phyloP scores from a whole-genome alignment of 2,888 invertebrate species.

The Taenaris catops region DNA sequence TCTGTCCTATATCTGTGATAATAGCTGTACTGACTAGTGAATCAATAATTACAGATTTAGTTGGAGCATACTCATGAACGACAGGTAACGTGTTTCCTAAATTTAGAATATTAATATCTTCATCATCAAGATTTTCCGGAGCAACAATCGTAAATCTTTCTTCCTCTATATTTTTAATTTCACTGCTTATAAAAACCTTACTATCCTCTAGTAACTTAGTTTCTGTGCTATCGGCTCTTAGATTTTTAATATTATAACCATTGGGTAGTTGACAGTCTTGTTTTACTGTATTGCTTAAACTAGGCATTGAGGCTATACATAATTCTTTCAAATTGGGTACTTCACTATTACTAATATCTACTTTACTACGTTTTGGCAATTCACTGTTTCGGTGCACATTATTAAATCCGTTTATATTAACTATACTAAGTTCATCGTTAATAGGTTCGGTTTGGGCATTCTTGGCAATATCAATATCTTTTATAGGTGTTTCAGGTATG shows the following conservation, averaged over 20 bases:
- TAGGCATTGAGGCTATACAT: conserved; percentile 62
- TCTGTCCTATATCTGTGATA: conserved; percentile 3
- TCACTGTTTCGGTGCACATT: conserved; percentile 35
- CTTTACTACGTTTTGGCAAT: conserved; percentile 62
- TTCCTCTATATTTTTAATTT: conserved; percentile 31
- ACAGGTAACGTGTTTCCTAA: too few relatives aligned
- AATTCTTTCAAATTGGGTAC: conserved; percentile 62
- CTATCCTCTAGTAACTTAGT: conserved; percentile 68
- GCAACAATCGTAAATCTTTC: conserved; percentile 15
- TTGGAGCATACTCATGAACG: too few relatives aligned
- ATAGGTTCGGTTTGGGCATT: conserved; percentile 32
- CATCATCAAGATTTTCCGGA: conserved; percentile 1
- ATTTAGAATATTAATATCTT: conserved; percentile 1
- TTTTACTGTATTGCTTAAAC: conserved; percentile 58
- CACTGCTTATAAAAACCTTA: conserved; percentile 25
- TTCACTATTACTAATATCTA: conserved; percentile 37
- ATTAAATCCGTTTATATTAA: conserved; percentile 31
- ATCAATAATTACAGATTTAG: too few relatives aligned
- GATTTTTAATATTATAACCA: conserved; percentile 60
- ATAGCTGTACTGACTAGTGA: conserved; percentile 23
- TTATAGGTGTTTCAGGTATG: conserved; percentile 64
- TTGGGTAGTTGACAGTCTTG: conserved; percentile 66
- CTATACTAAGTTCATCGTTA: conserved; percentile 29
- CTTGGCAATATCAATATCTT: conserved; percentile 45
- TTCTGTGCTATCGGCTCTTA: conserved; percentile 56